phyloP scores from a whole-genome alignment of 2,797 vertebrate genomes.

The Pristis pectinata region DNA sequence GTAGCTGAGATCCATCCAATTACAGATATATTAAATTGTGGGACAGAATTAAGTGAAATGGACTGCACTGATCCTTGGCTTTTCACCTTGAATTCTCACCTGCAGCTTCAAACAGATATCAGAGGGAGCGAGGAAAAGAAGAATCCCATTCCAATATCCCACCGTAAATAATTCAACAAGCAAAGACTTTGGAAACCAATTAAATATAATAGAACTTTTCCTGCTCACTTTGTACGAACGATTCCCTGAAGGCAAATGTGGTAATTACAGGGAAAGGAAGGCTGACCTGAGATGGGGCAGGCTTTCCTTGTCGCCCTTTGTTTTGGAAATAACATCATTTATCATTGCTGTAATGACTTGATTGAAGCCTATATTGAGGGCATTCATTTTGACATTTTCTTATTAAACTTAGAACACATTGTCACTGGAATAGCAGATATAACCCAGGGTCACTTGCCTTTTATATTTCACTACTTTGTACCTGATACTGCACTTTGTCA shows the following conservation, averaged over 20 bases:
- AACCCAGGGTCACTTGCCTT: constrained; percentile 3
- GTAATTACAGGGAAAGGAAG: constrained; percentile 43
- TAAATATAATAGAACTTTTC: constrained; percentile 42
- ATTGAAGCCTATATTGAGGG: constrained; percentile 24
- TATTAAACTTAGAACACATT: constrained; percentile 32
- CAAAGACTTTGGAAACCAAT: constrained; percentile 45
- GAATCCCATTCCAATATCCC: constrained; percentile 41
- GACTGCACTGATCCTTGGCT: constrained; percentile 14
- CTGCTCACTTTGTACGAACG: constrained; percentile 39
- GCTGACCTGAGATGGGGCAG: constrained; percentile 37
- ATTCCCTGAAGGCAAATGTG: constrained; percentile 40
- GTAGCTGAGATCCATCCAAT: no score
- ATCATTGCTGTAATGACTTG: constrained; percentile 28
- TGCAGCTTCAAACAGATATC: constrained; percentile 42
- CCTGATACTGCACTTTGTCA: neutral
- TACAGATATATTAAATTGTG: neutral
- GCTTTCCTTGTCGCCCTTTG: constrained; percentile 42
- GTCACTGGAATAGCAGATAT: neutral
- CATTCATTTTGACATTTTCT: constrained; percentile 36
- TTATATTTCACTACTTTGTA: neutral
- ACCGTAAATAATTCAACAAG: constrained; percentile 46
- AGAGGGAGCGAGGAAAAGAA: constrained; percentile 31
- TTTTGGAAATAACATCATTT: constrained; percentile 42
- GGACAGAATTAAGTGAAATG: neutral
- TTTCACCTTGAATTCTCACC: constrained; percentile 41